Evolutionary conservation across 1,140 invertebrate genomes (phyloP).

Genomic region (Calephelis virginiensis): DNA sequence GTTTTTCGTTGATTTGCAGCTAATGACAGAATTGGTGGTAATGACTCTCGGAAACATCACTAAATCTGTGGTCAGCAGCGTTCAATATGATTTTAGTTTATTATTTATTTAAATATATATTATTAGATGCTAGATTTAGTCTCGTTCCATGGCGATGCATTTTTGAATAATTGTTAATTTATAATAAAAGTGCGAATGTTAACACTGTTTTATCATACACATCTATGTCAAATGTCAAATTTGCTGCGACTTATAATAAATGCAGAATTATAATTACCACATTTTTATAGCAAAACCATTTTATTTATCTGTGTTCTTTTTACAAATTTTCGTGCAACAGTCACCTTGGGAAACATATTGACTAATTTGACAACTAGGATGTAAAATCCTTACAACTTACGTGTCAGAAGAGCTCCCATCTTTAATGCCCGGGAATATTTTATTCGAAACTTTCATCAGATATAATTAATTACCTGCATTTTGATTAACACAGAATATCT

Average conservation of each 20-base stretch:
- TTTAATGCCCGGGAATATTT: too few species aligned
- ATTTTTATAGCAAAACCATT: too few species aligned
- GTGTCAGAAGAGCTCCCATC: too few species aligned
- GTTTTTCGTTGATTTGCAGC: constrained; percentile 56
- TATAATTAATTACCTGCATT: background rate
- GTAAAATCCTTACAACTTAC: background rate
- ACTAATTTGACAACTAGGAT: background rate
- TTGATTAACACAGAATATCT: background rate
- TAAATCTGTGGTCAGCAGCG: constrained; percentile 28
- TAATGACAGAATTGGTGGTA: constrained; percentile 20
- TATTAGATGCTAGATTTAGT: constrained; percentile 54
- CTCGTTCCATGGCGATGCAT: constrained; percentile 73
- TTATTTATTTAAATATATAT: constrained; percentile 68
- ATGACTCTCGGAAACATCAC: background rate
- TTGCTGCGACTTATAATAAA: constrained; percentile 13
- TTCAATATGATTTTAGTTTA: constrained; percentile 35
- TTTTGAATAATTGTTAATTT: constrained; percentile 75
- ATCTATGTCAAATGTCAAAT: constrained; percentile 40
- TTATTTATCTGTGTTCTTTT: too few species aligned
- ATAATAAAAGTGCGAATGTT: constrained; percentile 61
- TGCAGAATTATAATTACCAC: too few species aligned
- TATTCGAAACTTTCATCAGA: background rate
- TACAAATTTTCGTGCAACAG: too few species aligned
- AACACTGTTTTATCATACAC: constrained; percentile 61
- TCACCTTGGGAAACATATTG: too few species aligned